Base-by-base conservation (phyloP, 2,797 vertebrate genomes). In the Potorous gilbertii region DNA sequence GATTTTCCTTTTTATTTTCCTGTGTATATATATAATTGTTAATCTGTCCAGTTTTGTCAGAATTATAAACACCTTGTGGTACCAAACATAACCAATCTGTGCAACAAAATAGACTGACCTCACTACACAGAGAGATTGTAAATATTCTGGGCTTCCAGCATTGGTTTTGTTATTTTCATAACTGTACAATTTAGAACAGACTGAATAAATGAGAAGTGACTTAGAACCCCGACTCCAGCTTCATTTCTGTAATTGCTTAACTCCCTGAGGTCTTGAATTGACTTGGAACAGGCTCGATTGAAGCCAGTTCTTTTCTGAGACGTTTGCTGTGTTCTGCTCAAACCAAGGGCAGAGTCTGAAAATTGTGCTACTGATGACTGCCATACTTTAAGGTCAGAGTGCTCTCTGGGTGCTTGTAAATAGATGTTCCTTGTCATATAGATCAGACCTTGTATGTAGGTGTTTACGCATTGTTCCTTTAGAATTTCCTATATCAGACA, bases 91-190 rank as follows among this genome's bases (percentile, higher is more conserved):
- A 98, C 98, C 97, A 52, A 98, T 96, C 98, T 98, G 98, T 98
- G 98, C 98, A 97, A 97, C 97, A 95, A 97, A 98, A 98, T 98
- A 98, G 99, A 99, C 99, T 99, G 99, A 99, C 99, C 99, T 99
- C 99, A 99, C 98, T 98, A 99, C 98, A 98, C 96, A 98, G 98
- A 98, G 98, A 99, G 98, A 99, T 98, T 99, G 99, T 99, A 99
- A 98, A 99, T 99, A 99, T 99, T 99, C 99, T 98, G 99, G 99
- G 99, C 99, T 99, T 99, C 99, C 99, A 98, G 99, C 99, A 98
- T 99, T 99, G 99, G 98, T 99, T 99, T 99, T 99, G 99, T 99
- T 99, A 99, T 99, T 99, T 99, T 99, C 99, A 98, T 99, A 99
- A 99, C 98, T 99, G 99, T 99, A 99, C 99, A 99, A 99, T 98